Conservation (phyloP, 2,888 invertebrate genomes). For the Eurytoma adleriae region DNA sequence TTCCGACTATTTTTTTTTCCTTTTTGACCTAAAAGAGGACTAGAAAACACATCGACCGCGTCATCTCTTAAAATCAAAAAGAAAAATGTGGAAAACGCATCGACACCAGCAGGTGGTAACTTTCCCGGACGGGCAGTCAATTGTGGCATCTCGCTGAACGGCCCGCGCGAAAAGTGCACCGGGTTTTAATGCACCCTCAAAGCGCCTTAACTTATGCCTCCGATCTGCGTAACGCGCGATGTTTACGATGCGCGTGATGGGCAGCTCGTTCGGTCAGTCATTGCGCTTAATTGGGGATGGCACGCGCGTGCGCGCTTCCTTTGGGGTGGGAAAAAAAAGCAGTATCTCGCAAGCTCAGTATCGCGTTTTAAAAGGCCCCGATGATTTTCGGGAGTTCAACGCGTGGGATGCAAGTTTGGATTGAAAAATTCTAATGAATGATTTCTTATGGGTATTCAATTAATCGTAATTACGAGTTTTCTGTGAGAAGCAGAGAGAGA, state of each 20-base stretch:
- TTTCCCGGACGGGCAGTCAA: background rate
- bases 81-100: too few relatives aligned
- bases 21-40: too few relatives aligned
- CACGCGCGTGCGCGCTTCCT: background rate
- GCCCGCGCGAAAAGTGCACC: background rate
- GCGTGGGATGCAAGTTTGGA: background rate
- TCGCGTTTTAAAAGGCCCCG: background rate
- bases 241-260: slow-evolving; percentile 55
- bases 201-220: slow-evolving; percentile 62
- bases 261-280: slow-evolving; percentile 65
- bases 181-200: background rate
- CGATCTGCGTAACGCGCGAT: slow-evolving; percentile 58
- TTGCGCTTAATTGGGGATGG: slow-evolving; percentile 68
- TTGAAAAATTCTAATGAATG: background rate
- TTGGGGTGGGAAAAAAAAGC: background rate
- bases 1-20: too few relatives aligned
- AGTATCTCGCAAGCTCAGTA: background rate
- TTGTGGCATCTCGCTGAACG: background rate
- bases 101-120: too few relatives aligned
- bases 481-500: too few relatives aligned
- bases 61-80: too few relatives aligned
- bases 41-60: too few relatives aligned
- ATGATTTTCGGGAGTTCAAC: slow-evolving; percentile 22
- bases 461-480: too few relatives aligned
- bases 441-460: too few relatives aligned